Conservation (phyloP, 2,888 invertebrate genomes). For the Nephrotoma flavescens region DNA sequence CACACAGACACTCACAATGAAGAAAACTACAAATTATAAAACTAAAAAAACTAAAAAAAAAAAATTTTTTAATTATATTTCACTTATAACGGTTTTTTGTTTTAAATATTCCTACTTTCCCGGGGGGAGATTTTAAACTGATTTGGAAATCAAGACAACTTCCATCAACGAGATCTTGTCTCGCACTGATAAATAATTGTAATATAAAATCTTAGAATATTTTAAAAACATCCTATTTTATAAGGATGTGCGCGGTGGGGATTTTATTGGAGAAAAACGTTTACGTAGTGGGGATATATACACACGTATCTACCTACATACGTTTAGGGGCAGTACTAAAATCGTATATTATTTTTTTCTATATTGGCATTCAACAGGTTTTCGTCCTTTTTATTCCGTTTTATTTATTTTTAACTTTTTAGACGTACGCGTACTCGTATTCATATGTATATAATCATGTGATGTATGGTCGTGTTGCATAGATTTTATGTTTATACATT, state of each 20-base stretch:
- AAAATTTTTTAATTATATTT: background rate
- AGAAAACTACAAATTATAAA: background rate
- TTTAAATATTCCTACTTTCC: background rate
- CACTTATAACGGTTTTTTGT: background rate
- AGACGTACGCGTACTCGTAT: background rate
- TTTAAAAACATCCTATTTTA: background rate
- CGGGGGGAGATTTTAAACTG: background rate
- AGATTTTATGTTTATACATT: background rate
- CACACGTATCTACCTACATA: background rate
- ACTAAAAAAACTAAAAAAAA: background rate
- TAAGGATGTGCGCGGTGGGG: background rate
- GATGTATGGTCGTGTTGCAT: background rate
- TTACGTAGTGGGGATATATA: background rate
- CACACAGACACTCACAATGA: background rate
- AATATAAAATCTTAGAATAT: background rate
- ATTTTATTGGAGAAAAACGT: background rate
- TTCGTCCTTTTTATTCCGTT: background rate
- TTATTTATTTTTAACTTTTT: background rate
- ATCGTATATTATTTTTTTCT: background rate
- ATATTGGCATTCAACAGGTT: background rate
- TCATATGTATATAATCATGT: background rate
- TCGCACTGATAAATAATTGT: background rate
- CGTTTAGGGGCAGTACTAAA: background rate
- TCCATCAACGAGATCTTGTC: constrained; percentile 4
- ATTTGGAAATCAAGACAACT: background rate